Base-by-base conservation (phyloP, 1,140 invertebrate genomes). In the Drosophila erecta region DNA sequence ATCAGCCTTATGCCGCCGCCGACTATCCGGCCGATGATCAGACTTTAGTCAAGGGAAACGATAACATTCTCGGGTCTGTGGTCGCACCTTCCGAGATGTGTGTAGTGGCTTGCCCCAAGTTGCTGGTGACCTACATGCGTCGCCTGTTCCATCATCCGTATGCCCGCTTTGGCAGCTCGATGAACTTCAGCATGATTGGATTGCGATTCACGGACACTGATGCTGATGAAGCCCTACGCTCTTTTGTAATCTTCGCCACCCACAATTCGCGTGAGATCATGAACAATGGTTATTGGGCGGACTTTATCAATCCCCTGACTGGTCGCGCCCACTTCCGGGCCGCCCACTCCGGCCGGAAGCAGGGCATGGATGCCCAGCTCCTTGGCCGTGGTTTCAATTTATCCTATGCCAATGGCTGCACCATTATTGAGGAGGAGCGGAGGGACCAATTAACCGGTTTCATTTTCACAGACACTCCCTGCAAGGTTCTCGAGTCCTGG, bases 221-320 rank as follows among this genome's bases (percentile, higher is more conserved):
- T 40, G 40, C 53, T 10, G 60, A 89, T 14, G 44, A 12, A 1
- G 79, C 84, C 15, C 61, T 89, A 4, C 72, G 76, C 3, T 50
- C 57, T 3, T 89, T 89, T n/a, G 50, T 89, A 0, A 33, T 66
- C 0, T 54, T 84, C 3, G 84, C 79, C 2, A 43, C 43, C 2
- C 37, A 54, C 20, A 73, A 74, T 40, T 64, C 64, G 0, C 15
- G 40, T 2, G 53, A 79, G 5, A 67, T 89, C 2, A 53, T 71
- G 35, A 8, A 65, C 7, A 50, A 65, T 5, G 84, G 84, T 12
- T 89, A 69, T 43, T 89, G 84, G 84, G 66, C 80, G 10, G 84
- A 89, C 37, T 89, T 89, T 51, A 17, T 89, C 7, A 89, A 89
- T 49, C 84, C 84, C 6, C 49, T 77, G 11, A 84, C 85, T 5